Evolutionary conservation across 2,113 vertebrate species (phyloP).

Genomic region (Poecilia latipinna): DNA sequence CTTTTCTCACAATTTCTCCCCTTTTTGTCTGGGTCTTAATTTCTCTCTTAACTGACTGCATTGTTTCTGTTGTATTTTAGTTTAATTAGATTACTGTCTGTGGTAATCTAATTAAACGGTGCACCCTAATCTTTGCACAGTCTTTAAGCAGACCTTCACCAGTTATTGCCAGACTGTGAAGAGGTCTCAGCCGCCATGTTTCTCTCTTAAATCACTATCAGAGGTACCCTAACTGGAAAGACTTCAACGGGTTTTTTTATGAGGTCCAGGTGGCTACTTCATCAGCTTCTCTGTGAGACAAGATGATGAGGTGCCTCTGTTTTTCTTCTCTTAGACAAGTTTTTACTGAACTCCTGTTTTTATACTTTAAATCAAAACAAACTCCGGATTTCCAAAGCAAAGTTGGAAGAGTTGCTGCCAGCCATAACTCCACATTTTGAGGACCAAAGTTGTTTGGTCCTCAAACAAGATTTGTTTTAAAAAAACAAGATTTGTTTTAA

Average conservation of each 20-base stretch:
- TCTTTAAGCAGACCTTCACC: neutral
- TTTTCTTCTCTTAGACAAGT: neutral
- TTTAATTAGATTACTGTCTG: too few species aligned
- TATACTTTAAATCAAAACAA: neutral
- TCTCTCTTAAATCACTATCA: neutral
- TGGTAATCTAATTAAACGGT: too few species aligned
- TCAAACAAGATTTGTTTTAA: neutral
- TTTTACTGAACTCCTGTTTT: neutral
- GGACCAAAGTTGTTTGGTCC: neutral
- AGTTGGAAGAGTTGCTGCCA: neutral
- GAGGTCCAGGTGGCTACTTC: neutral
- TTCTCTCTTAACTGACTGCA: too few species aligned
- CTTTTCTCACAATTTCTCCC: neutral
- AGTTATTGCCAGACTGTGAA: neutral
- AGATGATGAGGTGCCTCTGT: neutral
- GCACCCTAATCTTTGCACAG: neutral
- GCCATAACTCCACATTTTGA: neutral
- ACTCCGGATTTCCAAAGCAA: neutral
- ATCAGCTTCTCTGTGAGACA: neutral
- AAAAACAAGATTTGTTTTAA: too few species aligned
- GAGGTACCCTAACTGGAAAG: neutral
- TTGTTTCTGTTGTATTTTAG: too few species aligned
- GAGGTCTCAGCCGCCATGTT: neutral
- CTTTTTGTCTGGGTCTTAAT: too few species aligned
- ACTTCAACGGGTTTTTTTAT: neutral